These are phyloP conservation scores for Garrulus glandarius DNA, from an alignment of 2,797 vertebrate species.

Conservation along the genomic window DNA sequence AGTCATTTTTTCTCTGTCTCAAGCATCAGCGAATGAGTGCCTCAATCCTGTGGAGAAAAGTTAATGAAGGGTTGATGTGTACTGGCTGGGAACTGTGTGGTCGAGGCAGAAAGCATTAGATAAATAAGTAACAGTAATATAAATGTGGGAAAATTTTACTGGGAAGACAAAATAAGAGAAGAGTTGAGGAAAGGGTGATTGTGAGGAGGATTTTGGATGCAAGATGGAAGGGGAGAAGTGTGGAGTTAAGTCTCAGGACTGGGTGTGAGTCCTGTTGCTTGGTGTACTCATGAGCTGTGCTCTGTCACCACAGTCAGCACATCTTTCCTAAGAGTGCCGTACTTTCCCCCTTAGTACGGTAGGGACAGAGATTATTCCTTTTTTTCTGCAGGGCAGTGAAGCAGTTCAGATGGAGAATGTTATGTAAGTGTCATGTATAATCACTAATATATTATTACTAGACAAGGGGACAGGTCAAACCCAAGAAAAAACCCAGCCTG, in stretches of 20 bases:
- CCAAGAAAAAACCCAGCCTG: neutral
- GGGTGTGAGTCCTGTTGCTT: neutral
- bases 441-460: constrained; percentile 10
- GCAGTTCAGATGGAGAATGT: neutral
- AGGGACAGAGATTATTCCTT: neutral
- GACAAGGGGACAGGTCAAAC: constrained; percentile 3
- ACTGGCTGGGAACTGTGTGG: neutral
- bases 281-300: rapidly evolving
- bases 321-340: neutral
- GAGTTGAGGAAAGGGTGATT: neutral
- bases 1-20: neutral
- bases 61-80: neutral
- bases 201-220: neutral
- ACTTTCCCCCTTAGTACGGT: neutral
- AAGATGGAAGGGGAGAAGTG: neutral
- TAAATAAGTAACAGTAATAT: neutral
- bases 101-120: neutral
- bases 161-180: neutral
- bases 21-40: neutral
- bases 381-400: neutral
- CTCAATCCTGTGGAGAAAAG: neutral
- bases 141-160: neutral
- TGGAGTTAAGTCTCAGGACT: neutral
- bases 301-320: neutral
- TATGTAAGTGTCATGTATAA: constrained; percentile 23